phyloP scores from a whole-genome alignment of 2,888 invertebrate genomes.

The Coelopa pilipes region DNA sequence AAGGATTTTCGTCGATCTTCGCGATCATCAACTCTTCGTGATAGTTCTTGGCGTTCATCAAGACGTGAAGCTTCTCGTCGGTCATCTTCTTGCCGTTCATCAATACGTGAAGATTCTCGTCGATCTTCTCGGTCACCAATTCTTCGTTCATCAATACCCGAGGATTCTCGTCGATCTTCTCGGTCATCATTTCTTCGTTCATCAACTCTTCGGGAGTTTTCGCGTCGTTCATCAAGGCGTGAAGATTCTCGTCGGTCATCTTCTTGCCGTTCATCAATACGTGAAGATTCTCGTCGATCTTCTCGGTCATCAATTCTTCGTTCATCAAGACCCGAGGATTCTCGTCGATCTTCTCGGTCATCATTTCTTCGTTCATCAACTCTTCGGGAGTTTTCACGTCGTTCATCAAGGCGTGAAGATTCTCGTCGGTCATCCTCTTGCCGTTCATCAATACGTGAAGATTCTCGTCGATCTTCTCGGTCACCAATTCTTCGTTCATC shows the following conservation, averaged over 20 bases:
- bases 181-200: conserved; percentile 21
- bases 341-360: conserved; percentile 7
- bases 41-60: not conserved
- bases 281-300: not conserved
- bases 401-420: not conserved
- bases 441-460: not conserved
- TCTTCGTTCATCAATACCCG: not conserved
- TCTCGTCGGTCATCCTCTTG: not conserved
- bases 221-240: conserved; percentile 1
- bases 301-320: conserved; percentile 12
- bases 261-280: not conserved
- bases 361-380: not conserved
- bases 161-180: conserved; percentile 14
- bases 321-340: not conserved
- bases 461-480: conserved; percentile 16
- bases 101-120: not conserved
- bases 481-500: not conserved
- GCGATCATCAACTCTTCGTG: not conserved
- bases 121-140: not conserved
- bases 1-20: conserved; percentile 4
- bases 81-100: not conserved
- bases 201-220: conserved; percentile 18
- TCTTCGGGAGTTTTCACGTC: too few species aligned
- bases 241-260: not conserved
- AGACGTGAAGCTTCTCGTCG: conserved; percentile 1